Base-by-base conservation (phyloP, 2,113 vertebrate genomes). In the Cynocephalus volans region DNA sequence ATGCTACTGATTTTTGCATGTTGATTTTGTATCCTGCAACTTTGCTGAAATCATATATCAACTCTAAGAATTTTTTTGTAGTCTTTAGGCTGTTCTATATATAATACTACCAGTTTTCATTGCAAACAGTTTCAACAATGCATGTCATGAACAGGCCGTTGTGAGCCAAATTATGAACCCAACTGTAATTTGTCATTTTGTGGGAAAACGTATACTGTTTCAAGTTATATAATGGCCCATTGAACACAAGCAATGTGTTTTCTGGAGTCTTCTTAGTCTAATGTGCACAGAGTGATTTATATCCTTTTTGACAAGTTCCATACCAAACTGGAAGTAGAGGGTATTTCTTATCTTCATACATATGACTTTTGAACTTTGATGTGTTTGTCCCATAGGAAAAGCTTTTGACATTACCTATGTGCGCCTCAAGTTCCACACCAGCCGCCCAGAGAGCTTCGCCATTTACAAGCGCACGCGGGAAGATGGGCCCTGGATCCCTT, bases 391-490 rank as follows among this genome's bases (percentile, higher is more conserved):
- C 45, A 0, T 97, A 99, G 99, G 99, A 56, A 99, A 99, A 88
- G 96, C 99, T 23, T 99, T 99, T 62, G 99, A 99, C 98, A 99
- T 99, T 98, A 99, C 99, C 0, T 99, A 99, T 0, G 99, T 99
- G 60, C 99, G 99, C 0, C 99, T 99, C 11, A 99, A 99, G 98
- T 99, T 99, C 97, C 99, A 99, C 97, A 99, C 99, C 91, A 99
- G 99, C 97, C 99, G 99, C 3, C 99, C 99, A 0, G 99, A 99
- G 98, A 99, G 99, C 97, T 99, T 99, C 76, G 99, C 98, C 36
- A 99, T 99, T 97, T 99, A 99, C 98, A 99, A 99, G 97, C 99
- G 99, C 36, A 99, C 98, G 0, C 95, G 97, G 8, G 99, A 99
- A 76, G 99, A 98, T 0, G 99, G 99, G 3, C 99, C 99, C 0